Conservation (phyloP, 2,113 vertebrate species). For the Anolis carolinensis region DNA sequence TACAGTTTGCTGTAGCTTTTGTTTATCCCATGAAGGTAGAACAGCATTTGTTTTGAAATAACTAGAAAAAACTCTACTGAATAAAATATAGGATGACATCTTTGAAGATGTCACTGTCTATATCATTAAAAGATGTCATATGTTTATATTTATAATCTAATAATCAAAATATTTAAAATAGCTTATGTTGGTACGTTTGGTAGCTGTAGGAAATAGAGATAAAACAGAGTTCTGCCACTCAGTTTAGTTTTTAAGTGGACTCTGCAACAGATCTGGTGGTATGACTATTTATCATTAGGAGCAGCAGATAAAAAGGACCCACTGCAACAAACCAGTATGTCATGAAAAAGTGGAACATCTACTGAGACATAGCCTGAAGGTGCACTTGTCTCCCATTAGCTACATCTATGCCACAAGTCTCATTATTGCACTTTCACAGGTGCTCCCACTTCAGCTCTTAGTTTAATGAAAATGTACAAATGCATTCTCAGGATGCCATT, state of each 20-base stretch:
- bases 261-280: not conserved
- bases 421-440: rapidly evolving
- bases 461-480: rapidly evolving
- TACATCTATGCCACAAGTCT: not conserved
- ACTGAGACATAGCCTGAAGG: not conserved
- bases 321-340: not conserved
- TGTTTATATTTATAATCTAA: not conserved
- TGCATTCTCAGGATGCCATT: not conserved
- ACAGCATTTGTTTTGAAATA: not conserved
- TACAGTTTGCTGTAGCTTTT: not conserved
- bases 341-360: not conserved
- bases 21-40: too few relatives aligned
- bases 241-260: not conserved
- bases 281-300: too few relatives aligned
- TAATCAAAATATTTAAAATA: not conserved
- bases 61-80: not conserved
- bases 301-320: not conserved
- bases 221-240: too few relatives aligned
- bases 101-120: not conserved
- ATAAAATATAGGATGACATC: not conserved
- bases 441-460: not conserved
- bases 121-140: not conserved
- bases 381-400: not conserved
- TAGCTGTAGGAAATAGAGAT: not conserved
- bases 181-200: not conserved